Percentiles rank a stretch among this genome's conserved stretches.
Conservation (phyloP, 2,888 invertebrate species). For the Pachydiplax longipennis region DNA sequence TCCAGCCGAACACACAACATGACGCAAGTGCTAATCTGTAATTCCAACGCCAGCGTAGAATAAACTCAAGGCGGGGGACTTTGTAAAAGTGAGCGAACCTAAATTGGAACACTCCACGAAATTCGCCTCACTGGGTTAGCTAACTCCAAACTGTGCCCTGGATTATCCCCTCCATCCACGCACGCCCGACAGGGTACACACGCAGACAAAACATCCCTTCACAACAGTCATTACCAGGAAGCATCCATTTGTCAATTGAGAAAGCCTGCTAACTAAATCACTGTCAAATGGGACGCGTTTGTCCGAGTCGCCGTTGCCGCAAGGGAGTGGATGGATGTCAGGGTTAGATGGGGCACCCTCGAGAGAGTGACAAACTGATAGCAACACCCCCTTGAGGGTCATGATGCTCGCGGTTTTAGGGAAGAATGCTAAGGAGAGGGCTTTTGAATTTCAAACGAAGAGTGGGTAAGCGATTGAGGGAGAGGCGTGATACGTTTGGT, state of each 20-base stretch:
- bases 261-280: conserved; percentile 41
- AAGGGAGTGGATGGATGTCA: background rate
- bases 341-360: conserved; percentile 20
- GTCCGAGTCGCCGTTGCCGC: background rate
- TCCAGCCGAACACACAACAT: no score
- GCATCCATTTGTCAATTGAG: conserved; percentile 43
- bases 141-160: no score
- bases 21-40: no score
- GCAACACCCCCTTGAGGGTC: background rate
- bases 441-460: background rate
- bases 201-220: conserved; percentile 9
- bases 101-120: background rate
- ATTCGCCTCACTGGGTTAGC: background rate
- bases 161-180: background rate
- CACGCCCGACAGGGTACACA: background rate
- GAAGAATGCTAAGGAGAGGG: background rate
- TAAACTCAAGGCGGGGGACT: no score
- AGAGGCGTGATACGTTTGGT: conserved; percentile 7
- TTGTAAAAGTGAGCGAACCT: no score
- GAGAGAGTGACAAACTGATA: conserved; percentile 22
- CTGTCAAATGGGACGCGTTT: conserved; percentile 8
- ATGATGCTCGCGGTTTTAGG: background rate
- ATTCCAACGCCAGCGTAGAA: no score
- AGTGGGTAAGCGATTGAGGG: background rate
- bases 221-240: conserved; percentile 33